phyloP scores from a whole-genome alignment of 2,113 vertebrate species.

The Regulus satrapa region DNA sequence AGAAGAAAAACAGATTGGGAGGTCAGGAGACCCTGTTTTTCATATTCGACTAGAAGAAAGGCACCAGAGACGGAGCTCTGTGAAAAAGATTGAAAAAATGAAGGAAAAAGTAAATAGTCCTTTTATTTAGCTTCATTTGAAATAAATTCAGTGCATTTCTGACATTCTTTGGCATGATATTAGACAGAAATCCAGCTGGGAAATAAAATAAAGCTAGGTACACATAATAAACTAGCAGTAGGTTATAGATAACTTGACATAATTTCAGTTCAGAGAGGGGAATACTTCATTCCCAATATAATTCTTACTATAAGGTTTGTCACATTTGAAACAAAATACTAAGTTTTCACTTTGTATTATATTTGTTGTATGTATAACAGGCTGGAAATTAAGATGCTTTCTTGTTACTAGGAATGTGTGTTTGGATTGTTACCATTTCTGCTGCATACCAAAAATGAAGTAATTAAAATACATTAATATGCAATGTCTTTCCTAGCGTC shows the following conservation, averaged over 20 bases:
- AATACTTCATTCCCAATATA: neutral
- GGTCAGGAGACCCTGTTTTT: conserved; percentile 88
- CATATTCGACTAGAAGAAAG: conserved; percentile 90
- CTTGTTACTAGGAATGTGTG: neutral
- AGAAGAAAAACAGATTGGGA: conserved; percentile 93
- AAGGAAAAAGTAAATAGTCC: conserved; percentile 89
- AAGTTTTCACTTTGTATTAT: neutral
- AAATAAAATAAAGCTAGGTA: neutral
- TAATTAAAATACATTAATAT: conserved; percentile 2
- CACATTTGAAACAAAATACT: conserved; percentile 5
- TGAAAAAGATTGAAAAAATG: conserved; percentile 99
- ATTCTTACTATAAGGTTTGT: neutral
- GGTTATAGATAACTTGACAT: neutral
- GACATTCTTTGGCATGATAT: neutral
- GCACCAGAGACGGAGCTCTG: conserved; percentile 91
- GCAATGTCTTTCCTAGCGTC: conserved; percentile 79
- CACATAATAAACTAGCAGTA: neutral
- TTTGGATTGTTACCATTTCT: neutral
- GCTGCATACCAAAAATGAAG: neutral
- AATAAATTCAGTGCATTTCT: neutral
- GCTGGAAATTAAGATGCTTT: neutral
- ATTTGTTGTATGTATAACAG: neutral
- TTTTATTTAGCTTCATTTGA: neutral
- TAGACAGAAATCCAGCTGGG: neutral
- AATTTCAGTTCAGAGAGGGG: neutral